Percentiles rank a stretch among this genome's conserved stretches.
phyloP scores from a whole-genome alignment of 2,113 vertebrate species.

The Echinops telfairi region DNA sequence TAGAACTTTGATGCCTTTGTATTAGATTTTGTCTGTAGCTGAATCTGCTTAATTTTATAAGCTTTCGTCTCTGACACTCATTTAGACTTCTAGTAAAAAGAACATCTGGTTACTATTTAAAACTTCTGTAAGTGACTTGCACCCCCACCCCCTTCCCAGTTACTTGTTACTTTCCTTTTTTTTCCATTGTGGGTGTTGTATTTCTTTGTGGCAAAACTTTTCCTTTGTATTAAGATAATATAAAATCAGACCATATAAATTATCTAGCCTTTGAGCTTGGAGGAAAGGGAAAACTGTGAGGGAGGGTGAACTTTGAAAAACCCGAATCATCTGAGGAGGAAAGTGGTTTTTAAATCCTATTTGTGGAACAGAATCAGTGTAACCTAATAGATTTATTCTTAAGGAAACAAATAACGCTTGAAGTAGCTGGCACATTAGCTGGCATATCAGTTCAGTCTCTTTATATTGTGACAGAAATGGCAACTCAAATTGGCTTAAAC shows the following conservation, averaged over 20 bases:
- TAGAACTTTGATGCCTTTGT: conserved; percentile 72
- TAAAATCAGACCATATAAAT: conserved; percentile 46
- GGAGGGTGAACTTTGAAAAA: conserved; percentile 24
- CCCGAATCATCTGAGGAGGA: conserved; percentile 39
- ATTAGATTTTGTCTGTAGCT: conserved; percentile 46
- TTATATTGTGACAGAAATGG: conserved; percentile 4
- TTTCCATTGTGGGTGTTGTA: conserved; percentile 57
- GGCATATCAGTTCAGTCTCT: not conserved
- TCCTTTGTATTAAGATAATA: conserved; percentile 5
- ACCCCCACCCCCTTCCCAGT: not conserved
- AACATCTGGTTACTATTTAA: conserved; percentile 53
- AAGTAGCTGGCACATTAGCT: conserved; percentile 39
- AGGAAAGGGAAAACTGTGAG: not conserved
- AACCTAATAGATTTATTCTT: conserved; percentile 51
- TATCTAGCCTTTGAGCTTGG: conserved; percentile 34
- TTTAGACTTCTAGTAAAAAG: conserved; percentile 26
- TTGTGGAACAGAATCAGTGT: conserved; percentile 56
- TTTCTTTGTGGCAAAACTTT: conserved; percentile 45
- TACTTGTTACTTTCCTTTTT: conserved; percentile 59
- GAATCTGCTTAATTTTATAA: conserved; percentile 57
- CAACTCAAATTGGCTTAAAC: not conserved
- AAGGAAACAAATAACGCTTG: conserved; percentile 49
- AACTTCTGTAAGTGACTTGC: conserved; percentile 41
- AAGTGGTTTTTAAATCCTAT: conserved; percentile 28
- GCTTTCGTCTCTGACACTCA: conserved; percentile 38